These are phyloP conservation scores for Limnephilus marmoratus DNA, from an alignment of 2,888 invertebrate species.

Conservation along the genomic window DNA sequence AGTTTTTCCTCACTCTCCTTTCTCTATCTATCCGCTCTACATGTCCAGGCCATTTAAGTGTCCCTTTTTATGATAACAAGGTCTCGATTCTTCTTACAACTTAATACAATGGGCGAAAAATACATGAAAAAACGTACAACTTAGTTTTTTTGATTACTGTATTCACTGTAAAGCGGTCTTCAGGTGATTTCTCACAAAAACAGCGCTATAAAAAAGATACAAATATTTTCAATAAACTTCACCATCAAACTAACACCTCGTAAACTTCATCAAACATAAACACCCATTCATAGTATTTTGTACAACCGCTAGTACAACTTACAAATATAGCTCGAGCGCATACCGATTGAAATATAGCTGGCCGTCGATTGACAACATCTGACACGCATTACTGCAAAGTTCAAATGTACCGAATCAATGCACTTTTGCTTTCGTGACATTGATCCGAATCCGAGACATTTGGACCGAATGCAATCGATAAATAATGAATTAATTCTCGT, in stretches of 20 bases:
- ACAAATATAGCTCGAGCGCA: background rate
- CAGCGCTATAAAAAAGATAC: background rate
- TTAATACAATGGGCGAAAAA: no score
- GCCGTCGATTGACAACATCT: background rate
- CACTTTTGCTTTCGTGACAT: constrained; percentile 26
- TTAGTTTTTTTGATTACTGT: no score
- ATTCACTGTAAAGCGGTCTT: background rate
- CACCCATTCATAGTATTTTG: background rate
- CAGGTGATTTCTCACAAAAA: background rate
- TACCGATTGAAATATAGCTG: background rate
- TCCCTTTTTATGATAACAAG: no score
- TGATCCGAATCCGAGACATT: constrained; percentile 37
- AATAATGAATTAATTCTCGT: background rate
- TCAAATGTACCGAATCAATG: background rate
- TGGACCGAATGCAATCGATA: constrained; percentile 35
- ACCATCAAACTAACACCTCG: background rate
- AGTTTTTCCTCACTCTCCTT: background rate
- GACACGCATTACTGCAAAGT: background rate
- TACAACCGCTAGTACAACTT: background rate
- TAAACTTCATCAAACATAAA: background rate
- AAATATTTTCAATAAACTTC: background rate
- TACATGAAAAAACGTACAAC: no score
- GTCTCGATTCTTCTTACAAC: no score
- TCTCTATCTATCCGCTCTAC: background rate
- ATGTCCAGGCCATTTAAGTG: background rate